Evolutionary conservation across 2,797 vertebrate genomes (phyloP).

Genomic region (Discoglossus pictus): DNA sequence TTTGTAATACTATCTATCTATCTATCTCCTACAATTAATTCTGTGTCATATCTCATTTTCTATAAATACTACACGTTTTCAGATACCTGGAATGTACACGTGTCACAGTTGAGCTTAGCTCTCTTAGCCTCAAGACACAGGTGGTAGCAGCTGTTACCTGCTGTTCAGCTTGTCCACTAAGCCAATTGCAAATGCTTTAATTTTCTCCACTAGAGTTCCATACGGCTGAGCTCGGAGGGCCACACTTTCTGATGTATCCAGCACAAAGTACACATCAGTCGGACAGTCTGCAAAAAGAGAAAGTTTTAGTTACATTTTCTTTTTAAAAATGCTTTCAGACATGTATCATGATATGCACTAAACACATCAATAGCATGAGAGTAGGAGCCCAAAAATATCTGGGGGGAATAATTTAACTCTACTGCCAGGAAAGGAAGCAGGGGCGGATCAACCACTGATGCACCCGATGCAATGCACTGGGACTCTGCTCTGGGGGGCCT

Average conservation of each 20-base stretch:
- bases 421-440: no score
- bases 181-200: slow-evolving; percentile 51
- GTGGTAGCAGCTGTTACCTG: slow-evolving; percentile 43
- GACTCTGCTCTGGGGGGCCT: no score
- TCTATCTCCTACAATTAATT: no score
- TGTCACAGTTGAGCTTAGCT: not conserved
- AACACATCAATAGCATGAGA: no score
- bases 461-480: no score
- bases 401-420: no score
- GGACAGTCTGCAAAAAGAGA: slow-evolving; percentile 46
- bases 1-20: no score
- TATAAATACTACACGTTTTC: not conserved
- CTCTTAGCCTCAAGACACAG: not conserved
- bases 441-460: no score
- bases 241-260: slow-evolving; percentile 57
- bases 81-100: not conserved
- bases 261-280: slow-evolving; percentile 52
- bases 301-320: not conserved
- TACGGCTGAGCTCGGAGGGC: slow-evolving; percentile 52
- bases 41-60: no score
- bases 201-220: slow-evolving; percentile 51
- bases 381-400: no score
- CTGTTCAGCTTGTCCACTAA: slow-evolving; percentile 51
- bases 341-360: no score
- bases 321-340: no score